Base-by-base conservation (phyloP, 2,113 vertebrate genomes). In the Paratilapia polleni region DNA sequence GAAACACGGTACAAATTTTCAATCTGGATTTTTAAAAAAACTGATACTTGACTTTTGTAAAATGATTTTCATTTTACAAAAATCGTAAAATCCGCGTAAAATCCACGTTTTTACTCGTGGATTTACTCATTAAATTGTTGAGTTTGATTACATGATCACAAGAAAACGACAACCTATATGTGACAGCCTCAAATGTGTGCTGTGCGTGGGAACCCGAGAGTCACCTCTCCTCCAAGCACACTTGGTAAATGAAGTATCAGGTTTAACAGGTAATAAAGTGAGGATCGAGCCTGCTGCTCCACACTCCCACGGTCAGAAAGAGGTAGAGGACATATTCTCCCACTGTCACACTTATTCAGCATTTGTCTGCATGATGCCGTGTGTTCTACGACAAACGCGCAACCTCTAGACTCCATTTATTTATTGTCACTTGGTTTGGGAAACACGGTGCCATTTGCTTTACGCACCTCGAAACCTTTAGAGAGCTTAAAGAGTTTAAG, bases 251-350 rank as follows among this genome's bases (percentile, higher is more conserved):
- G 64, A 84, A 13, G 82, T 77, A 85, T 88, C 31, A 24, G 0
- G 75, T 90, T 81, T 90, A 82, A 78, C 91, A 90, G 78, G 86
- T 84, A 87, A 84, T 92, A 91, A 91, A 93, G 70, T 22, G 75
- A 63, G 5, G 13, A 54, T 41, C 22, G 12, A 60, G 60, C 59
- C 34, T 78, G 56, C 38, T 54, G 80, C 59, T 83, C 79, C 85
- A 62, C 77, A 63, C 57, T 62, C 83, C 88, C 70, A 43, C 7
- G 75, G 79, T 63, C 76, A 70, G 3, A 87, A 86, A 6, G 75
- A 75, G 61, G 68, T 17, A 52, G 15, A 31, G 78, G 60, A 36
- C 70, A 2, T 28, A 47, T 31, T 92, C 9, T 49, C 91, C 83
- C 88, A 89, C 80, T 28, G 31, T 82, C 76, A 84, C 92, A 88